Evolutionary conservation across 1,140 invertebrate genomes (phyloP).

Genomic region (Dendroctonus valens): DNA sequence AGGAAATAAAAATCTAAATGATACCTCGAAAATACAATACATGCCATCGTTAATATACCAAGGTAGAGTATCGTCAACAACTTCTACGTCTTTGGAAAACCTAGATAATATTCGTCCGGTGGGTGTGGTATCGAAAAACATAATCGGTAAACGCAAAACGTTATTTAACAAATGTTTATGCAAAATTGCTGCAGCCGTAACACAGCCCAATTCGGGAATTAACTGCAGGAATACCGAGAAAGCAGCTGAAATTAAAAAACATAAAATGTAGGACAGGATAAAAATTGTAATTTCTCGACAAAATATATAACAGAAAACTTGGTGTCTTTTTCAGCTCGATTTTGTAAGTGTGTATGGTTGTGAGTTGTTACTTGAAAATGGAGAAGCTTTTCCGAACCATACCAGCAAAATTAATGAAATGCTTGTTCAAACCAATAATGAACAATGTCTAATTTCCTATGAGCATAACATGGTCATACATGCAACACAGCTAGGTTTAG

Average conservation of each 20-base stretch:
- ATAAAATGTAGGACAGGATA: not conserved
- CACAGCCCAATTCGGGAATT: constrained; percentile 52
- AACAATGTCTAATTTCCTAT: too few relatives aligned
- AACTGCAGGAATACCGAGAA: constrained; percentile 68
- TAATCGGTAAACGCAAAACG: constrained; percentile 72
- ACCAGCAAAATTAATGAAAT: too few relatives aligned
- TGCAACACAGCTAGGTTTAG: too few relatives aligned
- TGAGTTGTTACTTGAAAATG: too few relatives aligned
- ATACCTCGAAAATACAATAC: constrained; percentile 80
- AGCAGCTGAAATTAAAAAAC: constrained; percentile 58
- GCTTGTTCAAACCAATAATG: too few relatives aligned
- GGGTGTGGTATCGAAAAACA: constrained; percentile 88
- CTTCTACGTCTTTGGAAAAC: constrained; percentile 77
- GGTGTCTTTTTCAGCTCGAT: too few relatives aligned
- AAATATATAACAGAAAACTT: too few relatives aligned
- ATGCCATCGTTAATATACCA: constrained; percentile 68
- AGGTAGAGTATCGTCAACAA: constrained; percentile 69
- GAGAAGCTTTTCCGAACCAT: too few relatives aligned
- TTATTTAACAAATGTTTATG: constrained; percentile 74
- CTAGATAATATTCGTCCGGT: constrained; percentile 81
- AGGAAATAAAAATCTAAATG: not conserved
- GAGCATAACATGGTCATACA: too few relatives aligned
- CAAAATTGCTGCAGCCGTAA: constrained; percentile 69
- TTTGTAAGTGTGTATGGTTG: too few relatives aligned
- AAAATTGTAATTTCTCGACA: too few relatives aligned